These are phyloP conservation scores for Sphinx pinastri DNA, from an alignment of 2,888 invertebrate genomes.

Conservation along the genomic window DNA sequence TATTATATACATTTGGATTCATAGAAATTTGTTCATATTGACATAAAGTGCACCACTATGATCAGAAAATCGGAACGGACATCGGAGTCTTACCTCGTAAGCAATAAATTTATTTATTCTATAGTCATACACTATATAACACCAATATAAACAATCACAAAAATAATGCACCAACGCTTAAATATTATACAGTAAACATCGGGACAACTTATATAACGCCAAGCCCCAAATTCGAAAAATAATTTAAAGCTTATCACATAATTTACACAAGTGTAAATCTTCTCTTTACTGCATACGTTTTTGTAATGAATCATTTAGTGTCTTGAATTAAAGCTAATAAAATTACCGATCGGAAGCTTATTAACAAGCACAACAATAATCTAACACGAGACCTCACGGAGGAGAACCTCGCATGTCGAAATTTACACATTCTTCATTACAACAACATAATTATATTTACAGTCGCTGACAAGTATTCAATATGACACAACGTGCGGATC, in stretches of 20 bases:
- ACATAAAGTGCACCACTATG: slow-evolving; percentile 8
- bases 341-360: slow-evolving; percentile 11
- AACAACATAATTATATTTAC: slow-evolving; percentile 53
- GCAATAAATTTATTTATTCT: slow-evolving; percentile 19
- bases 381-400: background rate
- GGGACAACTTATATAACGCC: slow-evolving; percentile 47
- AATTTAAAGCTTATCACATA: slow-evolving; percentile 81
- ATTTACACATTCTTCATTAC: slow-evolving; percentile 47
- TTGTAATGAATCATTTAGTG: slow-evolving; percentile 18
- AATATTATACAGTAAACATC: slow-evolving; percentile 55
- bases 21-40: slow-evolving; percentile 18
- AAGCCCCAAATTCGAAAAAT: slow-evolving; percentile 69
- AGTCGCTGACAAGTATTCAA: slow-evolving; percentile 49
- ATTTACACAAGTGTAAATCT: slow-evolving; percentile 50
- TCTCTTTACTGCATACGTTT: slow-evolving; percentile 27
- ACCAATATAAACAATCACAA: slow-evolving; percentile 71
- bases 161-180: slow-evolving; percentile 72
- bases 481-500: slow-evolving; percentile 63
- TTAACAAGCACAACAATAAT: slow-evolving; percentile 24
- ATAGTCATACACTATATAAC: slow-evolving; percentile 39
- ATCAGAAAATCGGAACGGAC: slow-evolving; percentile 11
- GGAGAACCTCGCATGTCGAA: slow-evolving; percentile 55
- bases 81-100: slow-evolving; percentile 16
- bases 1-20: slow-evolving; percentile 1
- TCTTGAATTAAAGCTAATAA: background rate